Base-by-base conservation (phyloP, 2,113 vertebrate genomes). In the Apeltes quadracus region DNA sequence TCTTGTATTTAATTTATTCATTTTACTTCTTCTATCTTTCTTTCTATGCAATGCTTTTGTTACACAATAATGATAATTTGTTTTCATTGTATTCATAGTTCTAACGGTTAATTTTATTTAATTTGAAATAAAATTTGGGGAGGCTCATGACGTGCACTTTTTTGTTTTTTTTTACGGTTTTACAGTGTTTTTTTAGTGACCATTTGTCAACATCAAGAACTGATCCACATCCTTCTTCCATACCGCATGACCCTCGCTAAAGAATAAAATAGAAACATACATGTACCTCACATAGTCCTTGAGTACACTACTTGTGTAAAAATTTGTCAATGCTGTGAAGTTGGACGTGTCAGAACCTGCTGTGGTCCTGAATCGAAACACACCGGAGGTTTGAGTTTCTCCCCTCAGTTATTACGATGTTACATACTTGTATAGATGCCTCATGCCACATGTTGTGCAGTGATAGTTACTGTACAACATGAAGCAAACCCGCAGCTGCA, bases 391-490 rank as follows among this genome's bases (percentile, higher is more conserved):
- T 51, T 51, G 5, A 20, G 32, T 11, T 48, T 38, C 22, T 14
- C 1, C 23, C 2, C 39, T 0, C n/a, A 23, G 64, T 39, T 55
- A 43, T 57, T n/a, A 1, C 61, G 1, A 23, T 18, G 38, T 55
- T 36, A 34, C 64, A 29, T 64, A 55, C 72, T 50, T 69, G 3
- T 11, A 44, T 48, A 43, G 58, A 81, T 57, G 13, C 50, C 65
- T 44, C 18, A 54, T 32, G 56, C 46, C 75, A 20, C 25, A 27
- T 15, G 51, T 7, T 14, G 12, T 69, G 48, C 36, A 20, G 25
- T 86, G 72, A 76, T 80, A 34, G 68, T 76, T 50, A 62, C 18
- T 79, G 76, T 78, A 36, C 62, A 22, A 32, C 65, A 29, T 55
- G 57, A 44, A 20, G 44, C 23, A 39, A 68, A 72, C 39, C 56